Evolutionary conservation across 2,888 invertebrate genomes (phyloP).

Genomic region (Atrina japonica): DNA sequence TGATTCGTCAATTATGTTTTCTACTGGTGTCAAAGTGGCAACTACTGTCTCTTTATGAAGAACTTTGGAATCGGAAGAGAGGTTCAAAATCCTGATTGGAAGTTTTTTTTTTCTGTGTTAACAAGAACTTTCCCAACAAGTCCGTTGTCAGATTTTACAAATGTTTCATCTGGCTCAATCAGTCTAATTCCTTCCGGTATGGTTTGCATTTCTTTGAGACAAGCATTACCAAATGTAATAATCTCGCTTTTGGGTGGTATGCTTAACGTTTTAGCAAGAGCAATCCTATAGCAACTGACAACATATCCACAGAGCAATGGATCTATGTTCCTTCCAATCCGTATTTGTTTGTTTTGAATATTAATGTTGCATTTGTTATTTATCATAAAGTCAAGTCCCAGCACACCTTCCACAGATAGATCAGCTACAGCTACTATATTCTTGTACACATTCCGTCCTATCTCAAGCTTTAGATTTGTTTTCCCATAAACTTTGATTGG

Average conservation of each 20-base stretch:
- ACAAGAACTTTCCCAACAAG: background rate
- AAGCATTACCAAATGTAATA: background rate
- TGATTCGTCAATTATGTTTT: background rate
- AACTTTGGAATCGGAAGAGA: background rate
- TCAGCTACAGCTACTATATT: background rate
- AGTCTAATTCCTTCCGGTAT: background rate
- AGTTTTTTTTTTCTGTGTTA: background rate
- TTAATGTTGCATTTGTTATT: background rate
- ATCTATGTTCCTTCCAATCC: background rate
- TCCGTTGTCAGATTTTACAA: background rate
- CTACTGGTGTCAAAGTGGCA: background rate
- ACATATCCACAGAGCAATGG: background rate
- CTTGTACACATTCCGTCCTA: background rate
- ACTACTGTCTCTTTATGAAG: background rate
- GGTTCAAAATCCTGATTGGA: background rate
- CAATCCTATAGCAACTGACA: background rate
- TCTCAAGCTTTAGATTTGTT: too few relatives aligned
- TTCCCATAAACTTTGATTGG: background rate
- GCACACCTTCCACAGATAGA: background rate
- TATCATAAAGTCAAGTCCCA: conserved; percentile 4
- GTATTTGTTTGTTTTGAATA: background rate
- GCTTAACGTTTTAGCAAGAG: too few relatives aligned
- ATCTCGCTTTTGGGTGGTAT: too few relatives aligned
- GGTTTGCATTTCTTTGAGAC: background rate
- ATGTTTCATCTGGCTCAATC: conserved; percentile 4